Conservation (phyloP, 1,140 invertebrate species). For the Agrypnia vestita region DNA sequence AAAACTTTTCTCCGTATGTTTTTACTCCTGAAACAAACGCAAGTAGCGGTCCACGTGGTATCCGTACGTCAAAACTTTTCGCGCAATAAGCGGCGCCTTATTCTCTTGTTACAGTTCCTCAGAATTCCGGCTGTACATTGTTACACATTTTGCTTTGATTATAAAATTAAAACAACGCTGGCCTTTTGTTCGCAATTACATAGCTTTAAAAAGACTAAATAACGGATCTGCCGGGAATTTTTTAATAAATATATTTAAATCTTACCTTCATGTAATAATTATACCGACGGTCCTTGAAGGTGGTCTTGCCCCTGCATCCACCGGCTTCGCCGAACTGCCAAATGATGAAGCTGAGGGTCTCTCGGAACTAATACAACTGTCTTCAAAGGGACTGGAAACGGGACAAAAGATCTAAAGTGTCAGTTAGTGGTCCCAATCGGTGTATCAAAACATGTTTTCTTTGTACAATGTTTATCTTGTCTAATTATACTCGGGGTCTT, state of each 20-base stretch:
- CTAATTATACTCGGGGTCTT: slow-evolving; percentile 17
- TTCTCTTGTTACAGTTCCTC: too few relatives aligned
- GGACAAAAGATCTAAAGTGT: not conserved
- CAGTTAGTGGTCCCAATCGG: not conserved
- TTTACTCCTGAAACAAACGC: too few relatives aligned
- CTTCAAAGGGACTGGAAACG: not conserved
- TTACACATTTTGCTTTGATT: too few relatives aligned
- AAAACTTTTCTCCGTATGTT: too few relatives aligned
- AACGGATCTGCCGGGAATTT: too few relatives aligned
- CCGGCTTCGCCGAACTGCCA: slow-evolving; percentile 46
- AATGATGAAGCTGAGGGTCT: slow-evolving; percentile 50
- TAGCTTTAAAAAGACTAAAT: too few relatives aligned
- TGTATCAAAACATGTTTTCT: slow-evolving; percentile 38
- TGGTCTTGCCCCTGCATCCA: slow-evolving; percentile 44
- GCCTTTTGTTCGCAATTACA: too few relatives aligned
- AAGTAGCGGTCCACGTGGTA: slow-evolving; percentile 40
- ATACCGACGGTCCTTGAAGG: slow-evolving; percentile 44
- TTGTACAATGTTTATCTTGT: slow-evolving; percentile 45
- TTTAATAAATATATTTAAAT: not conserved
- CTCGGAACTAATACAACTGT: slow-evolving; percentile 2
- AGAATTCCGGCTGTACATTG: too few relatives aligned
- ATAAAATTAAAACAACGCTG: too few relatives aligned
- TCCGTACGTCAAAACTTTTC: slow-evolving; percentile 45
- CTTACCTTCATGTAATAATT: slow-evolving; percentile 55
- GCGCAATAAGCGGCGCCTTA: too few relatives aligned